Conservation (phyloP, 2,888 invertebrate species). For the Autographa gamma region DNA sequence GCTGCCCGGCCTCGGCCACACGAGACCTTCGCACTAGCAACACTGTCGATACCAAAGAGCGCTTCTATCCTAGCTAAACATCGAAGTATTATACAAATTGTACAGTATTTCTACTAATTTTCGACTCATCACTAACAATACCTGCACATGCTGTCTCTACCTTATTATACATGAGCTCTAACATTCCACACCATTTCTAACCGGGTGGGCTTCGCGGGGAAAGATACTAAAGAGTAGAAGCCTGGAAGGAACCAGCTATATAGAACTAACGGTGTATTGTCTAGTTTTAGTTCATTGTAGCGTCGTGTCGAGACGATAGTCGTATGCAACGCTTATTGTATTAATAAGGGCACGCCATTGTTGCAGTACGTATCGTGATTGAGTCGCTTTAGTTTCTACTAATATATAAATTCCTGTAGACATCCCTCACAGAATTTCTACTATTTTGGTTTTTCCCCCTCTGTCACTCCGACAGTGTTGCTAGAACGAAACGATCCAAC, state of each 20-base stretch:
- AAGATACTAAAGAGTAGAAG: conserved; percentile 66
- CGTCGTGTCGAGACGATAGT: conserved; percentile 73
- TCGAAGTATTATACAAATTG: conserved; percentile 46
- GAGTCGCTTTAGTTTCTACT: conserved; percentile 76
- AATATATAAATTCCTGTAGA: conserved; percentile 57
- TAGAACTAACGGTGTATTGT: conserved; percentile 62
- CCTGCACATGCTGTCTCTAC: conserved; percentile 72
- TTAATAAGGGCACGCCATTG: conserved; percentile 86
- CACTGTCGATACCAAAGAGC: conserved; percentile 73
- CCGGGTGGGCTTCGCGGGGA: conserved; percentile 72
- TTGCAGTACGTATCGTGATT: conserved; percentile 88
- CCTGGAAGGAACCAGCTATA: conserved; percentile 68
- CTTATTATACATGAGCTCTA: conserved; percentile 79
- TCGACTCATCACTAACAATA: conserved; percentile 87
- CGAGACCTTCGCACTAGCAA: conserved; percentile 75
- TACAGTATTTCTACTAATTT: conserved; percentile 77
- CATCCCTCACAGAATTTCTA: conserved; percentile 67
- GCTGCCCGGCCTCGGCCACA: conserved; percentile 60
- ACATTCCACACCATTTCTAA: conserved; percentile 77
- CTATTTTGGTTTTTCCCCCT: conserved; percentile 69
- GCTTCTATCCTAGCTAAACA: conserved; percentile 60
- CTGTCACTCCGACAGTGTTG: conserved; percentile 74
- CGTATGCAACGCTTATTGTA: conserved; percentile 89
- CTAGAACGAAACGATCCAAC: conserved; percentile 78
- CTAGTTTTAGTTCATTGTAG: conserved; percentile 76